Percentiles rank a stretch among this genome's conserved stretches.
These are phyloP conservation scores for Helogale parvula DNA, from an alignment of 2,113 vertebrate species.

Conservation along the genomic window DNA sequence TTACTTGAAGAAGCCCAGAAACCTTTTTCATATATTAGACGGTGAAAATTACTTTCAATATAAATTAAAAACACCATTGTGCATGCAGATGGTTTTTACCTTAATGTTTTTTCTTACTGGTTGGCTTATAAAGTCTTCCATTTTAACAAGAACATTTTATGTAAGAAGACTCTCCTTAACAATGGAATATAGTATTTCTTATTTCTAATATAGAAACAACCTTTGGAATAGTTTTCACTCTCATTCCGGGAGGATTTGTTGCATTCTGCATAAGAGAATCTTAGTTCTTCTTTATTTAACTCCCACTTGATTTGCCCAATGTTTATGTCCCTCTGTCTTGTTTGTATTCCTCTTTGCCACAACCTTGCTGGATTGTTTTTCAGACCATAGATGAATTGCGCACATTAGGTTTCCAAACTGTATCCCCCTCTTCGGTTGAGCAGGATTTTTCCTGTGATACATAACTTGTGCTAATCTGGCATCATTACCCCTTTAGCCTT, in stretches of 20 bases:
- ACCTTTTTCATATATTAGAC: slow-evolving; percentile 11
- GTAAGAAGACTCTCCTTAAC: neutral
- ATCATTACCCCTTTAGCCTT: neutral
- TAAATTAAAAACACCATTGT: slow-evolving; percentile 14
- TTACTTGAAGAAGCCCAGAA: slow-evolving; percentile 56
- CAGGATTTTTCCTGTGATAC: neutral
- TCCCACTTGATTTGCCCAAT: neutral
- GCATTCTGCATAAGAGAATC: neutral
- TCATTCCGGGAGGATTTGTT: neutral
- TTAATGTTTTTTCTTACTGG: neutral
- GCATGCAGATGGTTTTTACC: slow-evolving; percentile 17
- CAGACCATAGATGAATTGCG: neutral
- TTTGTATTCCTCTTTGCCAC: neutral
- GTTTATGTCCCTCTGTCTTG: neutral
- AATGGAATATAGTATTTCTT: neutral
- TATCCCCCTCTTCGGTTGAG: neutral
- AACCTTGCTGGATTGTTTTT: neutral
- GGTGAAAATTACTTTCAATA: slow-evolving; percentile 53
- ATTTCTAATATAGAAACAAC: neutral
- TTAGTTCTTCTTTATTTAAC: neutral
- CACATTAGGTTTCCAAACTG: neutral
- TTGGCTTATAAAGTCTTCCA: neutral
- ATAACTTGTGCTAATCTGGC: neutral
- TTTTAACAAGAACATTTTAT: slow-evolving; percentile 57
- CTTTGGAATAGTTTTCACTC: neutral